Percentiles rank a stretch among this genome's conserved stretches.
Evolutionary conservation across 2,888 invertebrate genomes (phyloP).

Genomic region (Ormyrus labotus): DNA sequence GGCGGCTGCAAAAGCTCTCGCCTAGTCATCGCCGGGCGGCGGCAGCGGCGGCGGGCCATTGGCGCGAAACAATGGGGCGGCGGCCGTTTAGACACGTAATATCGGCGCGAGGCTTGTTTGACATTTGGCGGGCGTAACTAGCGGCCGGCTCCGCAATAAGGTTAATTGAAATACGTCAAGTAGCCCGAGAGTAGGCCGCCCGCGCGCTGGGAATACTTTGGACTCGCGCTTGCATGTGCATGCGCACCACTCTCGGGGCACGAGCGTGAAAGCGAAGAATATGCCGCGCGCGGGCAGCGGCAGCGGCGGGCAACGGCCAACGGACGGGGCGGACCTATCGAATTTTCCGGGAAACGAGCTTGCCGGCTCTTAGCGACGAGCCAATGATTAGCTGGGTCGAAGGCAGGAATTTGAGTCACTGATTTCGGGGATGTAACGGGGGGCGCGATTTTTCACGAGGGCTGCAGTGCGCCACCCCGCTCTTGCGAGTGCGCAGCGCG

Average conservation of each 20-base stretch:
- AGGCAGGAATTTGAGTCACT: no score
- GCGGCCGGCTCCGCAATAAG: conserved; percentile 64
- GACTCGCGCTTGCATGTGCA: background rate
- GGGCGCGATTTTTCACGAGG: no score
- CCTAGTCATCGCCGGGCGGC: background rate
- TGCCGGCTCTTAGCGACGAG: background rate
- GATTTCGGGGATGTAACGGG: no score
- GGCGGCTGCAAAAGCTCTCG: conserved; percentile 29
- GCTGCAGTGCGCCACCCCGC: no score
- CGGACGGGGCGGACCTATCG: background rate
- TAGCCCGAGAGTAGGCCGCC: conserved; percentile 57
- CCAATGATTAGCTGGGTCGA: conserved; percentile 45
- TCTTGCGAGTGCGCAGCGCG: no score
- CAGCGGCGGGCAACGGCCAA: background rate
- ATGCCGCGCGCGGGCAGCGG: background rate
- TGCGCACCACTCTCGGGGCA: no score
- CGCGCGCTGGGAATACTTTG: conserved; percentile 66
- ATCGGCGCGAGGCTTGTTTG: conserved; percentile 62
- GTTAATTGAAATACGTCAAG: conserved; percentile 73
- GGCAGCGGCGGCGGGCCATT: conserved; percentile 3
- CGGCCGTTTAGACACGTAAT: conserved; percentile 60
- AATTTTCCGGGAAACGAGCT: conserved; percentile 44
- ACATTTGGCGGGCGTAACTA: conserved; percentile 68
- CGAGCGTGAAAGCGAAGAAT: no score
- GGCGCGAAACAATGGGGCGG: conserved; percentile 47